phyloP scores from a whole-genome alignment of 1,140 invertebrate species.

The Riptortus pedestris region DNA sequence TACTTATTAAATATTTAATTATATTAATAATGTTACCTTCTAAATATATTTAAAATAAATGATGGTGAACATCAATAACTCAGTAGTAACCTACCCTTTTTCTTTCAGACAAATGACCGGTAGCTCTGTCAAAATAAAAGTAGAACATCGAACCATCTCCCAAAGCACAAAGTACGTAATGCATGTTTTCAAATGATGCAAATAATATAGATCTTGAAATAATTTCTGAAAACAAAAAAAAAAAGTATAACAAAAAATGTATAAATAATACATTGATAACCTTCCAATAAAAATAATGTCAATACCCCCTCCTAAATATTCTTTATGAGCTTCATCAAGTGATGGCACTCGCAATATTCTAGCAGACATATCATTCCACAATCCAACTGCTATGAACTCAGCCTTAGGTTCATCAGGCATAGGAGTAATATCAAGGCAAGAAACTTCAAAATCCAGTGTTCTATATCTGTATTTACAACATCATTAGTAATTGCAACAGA shows the following conservation, averaged over 20 bases:
- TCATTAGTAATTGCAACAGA: neutral
- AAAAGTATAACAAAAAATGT: neutral
- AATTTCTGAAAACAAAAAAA: constrained; percentile 53
- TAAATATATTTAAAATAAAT: neutral
- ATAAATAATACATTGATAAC: neutral
- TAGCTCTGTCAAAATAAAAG: constrained; percentile 68
- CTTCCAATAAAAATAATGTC: neutral
- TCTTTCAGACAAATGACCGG: constrained; percentile 63
- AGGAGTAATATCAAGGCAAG: constrained; percentile 89
- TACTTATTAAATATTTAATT: neutral
- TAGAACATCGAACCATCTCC: constrained; percentile 98
- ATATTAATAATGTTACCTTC: too few species aligned
- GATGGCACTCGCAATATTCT: constrained; percentile 68
- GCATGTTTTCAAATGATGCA: constrained; percentile 75
- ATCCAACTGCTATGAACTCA: constrained; percentile 76
- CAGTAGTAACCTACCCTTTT: constrained; percentile 65
- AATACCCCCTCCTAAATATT: constrained; percentile 72
- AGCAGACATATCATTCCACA: constrained; percentile 96
- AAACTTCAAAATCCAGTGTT: constrained; percentile 83
- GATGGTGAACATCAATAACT: neutral
- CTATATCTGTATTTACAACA: constrained; percentile 40
- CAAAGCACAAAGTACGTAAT: constrained; percentile 83
- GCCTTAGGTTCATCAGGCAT: constrained; percentile 44
- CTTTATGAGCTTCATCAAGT: constrained; percentile 67
- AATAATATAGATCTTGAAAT: constrained; percentile 91